Conservation (phyloP, 2,113 vertebrate species). For the Phycodurus eques region DNA sequence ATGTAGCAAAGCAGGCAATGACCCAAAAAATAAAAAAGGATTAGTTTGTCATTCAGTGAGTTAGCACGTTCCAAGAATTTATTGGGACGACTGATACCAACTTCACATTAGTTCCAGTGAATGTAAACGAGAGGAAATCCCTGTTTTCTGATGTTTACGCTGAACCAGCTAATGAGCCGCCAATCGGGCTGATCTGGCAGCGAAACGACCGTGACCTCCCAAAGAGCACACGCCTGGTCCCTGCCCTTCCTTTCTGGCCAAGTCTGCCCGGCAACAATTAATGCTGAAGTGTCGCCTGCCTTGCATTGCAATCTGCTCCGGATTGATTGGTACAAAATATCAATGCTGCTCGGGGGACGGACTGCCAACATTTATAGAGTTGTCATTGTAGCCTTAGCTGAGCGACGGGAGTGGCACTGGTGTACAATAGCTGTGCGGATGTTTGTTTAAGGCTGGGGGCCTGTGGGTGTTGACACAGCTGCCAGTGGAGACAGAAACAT, state of each 20-base stretch:
- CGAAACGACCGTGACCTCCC: conserved; percentile 17
- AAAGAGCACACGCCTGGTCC: conserved; percentile 13
- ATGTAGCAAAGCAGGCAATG: conserved; percentile 20
- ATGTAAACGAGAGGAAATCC: not conserved
- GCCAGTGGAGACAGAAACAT: conserved; percentile 50
- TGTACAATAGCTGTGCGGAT: conserved; percentile 54
- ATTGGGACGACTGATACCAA: not conserved
- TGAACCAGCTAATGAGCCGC: not conserved
- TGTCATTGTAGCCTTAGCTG: conserved; percentile 54
- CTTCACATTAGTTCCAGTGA: not conserved
- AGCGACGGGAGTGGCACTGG: conserved; percentile 41
- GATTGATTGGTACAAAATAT: conserved; percentile 64
- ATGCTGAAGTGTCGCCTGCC: conserved; percentile 51
- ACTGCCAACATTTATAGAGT: conserved; percentile 63
- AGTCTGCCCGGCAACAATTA: conserved; percentile 67
- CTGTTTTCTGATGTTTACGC: not conserved
- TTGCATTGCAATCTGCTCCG: conserved; percentile 49
- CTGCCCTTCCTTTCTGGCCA: not conserved
- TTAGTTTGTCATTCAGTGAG: conserved; percentile 4
- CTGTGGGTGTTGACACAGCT: conserved; percentile 76
- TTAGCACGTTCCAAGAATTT: not conserved
- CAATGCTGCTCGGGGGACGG: conserved; percentile 64
- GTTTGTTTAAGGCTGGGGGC: conserved; percentile 69
- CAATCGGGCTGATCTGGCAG: not conserved
- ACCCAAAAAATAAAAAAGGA: not conserved